These are phyloP conservation scores for Napeogenes sylphis DNA, from an alignment of 2,888 invertebrate species.

Conservation along the genomic window DNA sequence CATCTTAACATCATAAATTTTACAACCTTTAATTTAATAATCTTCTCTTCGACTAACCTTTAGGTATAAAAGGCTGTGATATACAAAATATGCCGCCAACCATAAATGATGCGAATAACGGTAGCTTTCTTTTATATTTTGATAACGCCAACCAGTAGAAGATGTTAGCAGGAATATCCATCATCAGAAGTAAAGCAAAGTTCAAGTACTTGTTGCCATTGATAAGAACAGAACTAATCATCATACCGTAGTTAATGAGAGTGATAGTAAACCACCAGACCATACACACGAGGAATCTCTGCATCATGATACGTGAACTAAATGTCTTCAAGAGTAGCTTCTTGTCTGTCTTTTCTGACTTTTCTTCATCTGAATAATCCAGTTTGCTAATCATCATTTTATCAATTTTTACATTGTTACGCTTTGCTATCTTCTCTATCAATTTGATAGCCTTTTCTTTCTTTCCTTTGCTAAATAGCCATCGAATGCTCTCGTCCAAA, in stretches of 20 bases:
- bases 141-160: constrained; percentile 66
- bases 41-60: constrained; percentile 40
- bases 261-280: constrained; percentile 74
- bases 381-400: constrained; percentile 47
- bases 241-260: constrained; percentile 72
- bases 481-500: constrained; percentile 68
- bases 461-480: constrained; percentile 68
- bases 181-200: constrained; percentile 64
- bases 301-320: constrained; percentile 63
- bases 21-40: no score
- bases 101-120: constrained; percentile 56
- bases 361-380: constrained; percentile 55
- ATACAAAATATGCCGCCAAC: constrained; percentile 66
- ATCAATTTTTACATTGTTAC: constrained; percentile 55
- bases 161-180: constrained; percentile 69
- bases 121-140: constrained; percentile 59
- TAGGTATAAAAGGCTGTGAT: constrained; percentile 62
- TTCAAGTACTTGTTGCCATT: constrained; percentile 69
- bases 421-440: constrained; percentile 61
- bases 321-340: constrained; percentile 62
- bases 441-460: constrained; percentile 51
- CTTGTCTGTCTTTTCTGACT: constrained; percentile 45
- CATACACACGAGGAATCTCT: constrained; percentile 62
- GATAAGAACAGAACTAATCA: constrained; percentile 68
- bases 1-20: no score